A percentile compares a stretch with the other conserved stretches of the same genome.
These are phyloP conservation scores for Gasterosteus nipponicus DNA, from an alignment of 2,113 vertebrate genomes.

Conservation along the genomic window DNA sequence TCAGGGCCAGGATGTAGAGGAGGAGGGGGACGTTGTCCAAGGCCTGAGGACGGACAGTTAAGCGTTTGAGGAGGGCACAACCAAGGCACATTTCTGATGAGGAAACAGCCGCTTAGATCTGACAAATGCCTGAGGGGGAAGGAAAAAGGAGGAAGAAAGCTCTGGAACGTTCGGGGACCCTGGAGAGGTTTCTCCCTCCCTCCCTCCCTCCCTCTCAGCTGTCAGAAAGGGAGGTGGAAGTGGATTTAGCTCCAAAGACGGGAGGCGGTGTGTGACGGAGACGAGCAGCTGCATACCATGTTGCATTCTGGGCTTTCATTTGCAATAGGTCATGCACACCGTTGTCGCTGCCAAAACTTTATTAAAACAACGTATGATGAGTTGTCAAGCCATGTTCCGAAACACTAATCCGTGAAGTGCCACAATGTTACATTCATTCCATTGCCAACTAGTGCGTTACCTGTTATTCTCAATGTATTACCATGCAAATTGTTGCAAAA, in stretches of 20 bases:
- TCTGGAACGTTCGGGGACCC: constrained; percentile 22
- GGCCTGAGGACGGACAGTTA: constrained; percentile 73
- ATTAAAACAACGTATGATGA: accelerated
- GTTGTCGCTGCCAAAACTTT: neutral
- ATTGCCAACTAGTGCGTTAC: neutral
- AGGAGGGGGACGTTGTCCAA: constrained; percentile 91
- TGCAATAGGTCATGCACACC: neutral
- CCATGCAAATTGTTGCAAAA: neutral
- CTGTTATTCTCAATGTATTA: neutral
- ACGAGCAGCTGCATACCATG: constrained; percentile 62
- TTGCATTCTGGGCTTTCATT: neutral
- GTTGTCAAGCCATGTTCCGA: neutral
- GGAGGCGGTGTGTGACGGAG: constrained; percentile 4
- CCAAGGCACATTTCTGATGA: neutral
- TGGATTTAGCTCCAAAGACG: constrained; percentile 37
- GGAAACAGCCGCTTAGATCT: neutral
- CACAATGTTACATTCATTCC: accelerated
- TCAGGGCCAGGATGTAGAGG: constrained; percentile 94
- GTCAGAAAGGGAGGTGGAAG: constrained; percentile 15
- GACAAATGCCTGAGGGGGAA: too few relatives aligned
- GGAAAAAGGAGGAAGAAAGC: neutral
- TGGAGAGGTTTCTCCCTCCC: neutral
- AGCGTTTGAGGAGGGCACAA: neutral
- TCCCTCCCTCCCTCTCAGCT: constrained; percentile 34
- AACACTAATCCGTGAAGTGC: neutral